Evolutionary conservation across 92 coral and sea anemone species (phyloP), one percentile per base, ranked within the genome.

Genomic region (Micromussa lordhowensis): DNA sequence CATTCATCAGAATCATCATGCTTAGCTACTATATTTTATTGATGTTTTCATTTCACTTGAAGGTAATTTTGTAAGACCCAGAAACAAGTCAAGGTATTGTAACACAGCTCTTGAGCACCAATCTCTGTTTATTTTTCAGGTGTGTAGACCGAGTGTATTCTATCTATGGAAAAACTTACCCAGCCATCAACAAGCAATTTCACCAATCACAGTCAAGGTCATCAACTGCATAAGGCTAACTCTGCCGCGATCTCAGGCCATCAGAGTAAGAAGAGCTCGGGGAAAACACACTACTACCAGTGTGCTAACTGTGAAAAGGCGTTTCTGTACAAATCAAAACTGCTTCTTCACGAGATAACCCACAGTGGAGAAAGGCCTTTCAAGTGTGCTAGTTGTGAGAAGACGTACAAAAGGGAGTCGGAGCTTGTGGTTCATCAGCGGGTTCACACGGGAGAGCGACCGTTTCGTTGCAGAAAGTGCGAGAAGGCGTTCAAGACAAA

Each of bases 391-490:
- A 61, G 40, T 48, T 86, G 89, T 22, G 83, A 77, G 17, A 86
- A 86, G 83, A 78, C 89, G 18, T 86, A 86, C 83, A 78, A 78
- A 53, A 44, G 89, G 59, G 83, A 86, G 53, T 86, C 82, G 4
- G 89, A 86, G 51, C 89, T 86, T 76, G 82, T 86, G 31, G 89
- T 86, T 6, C 89, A 86, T 64, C 89, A 86, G 55, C 70, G 89
- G 76, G 89, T 86, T 78, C 89, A 86, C 22, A 86, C 89, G 9
- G 89, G 89, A 66, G 89, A 86, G n/a, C 48, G 83, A 29, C 89
- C 89, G 14, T 86, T 61, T 32, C 24, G 68, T 19, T 86, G 89
- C 54, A 40, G 30, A 49, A 86, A 77, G 24, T 86, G 89, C 32
- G 83, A 86, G 53, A 86, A 86, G 75, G 75, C 89, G 24, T 86